Percentiles rank a stretch among this genome's conserved stretches.
These are phyloP conservation scores for Puffinus mauretanicus DNA, from an alignment of 2,113 vertebrate genomes.

Conservation along the genomic window DNA sequence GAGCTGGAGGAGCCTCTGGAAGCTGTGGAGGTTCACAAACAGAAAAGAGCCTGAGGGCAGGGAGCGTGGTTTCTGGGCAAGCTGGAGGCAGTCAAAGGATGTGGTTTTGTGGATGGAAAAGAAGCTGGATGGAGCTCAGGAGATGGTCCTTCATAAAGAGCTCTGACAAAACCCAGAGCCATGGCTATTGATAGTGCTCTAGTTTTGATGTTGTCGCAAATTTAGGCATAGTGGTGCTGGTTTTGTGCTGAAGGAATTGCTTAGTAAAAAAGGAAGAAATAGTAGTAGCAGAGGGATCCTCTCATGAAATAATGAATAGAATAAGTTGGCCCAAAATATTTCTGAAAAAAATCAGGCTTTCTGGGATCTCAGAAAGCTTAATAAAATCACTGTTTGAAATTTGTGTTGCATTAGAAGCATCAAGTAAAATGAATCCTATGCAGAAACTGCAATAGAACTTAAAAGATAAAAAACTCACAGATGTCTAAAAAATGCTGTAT, in stretches of 20 bases:
- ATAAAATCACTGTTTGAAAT: neutral
- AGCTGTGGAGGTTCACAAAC: neutral
- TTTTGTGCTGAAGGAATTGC: neutral
- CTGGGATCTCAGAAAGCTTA: neutral
- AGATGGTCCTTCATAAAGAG: neutral
- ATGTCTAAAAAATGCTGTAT: neutral
- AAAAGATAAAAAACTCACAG: neutral
- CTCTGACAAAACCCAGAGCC: neutral
- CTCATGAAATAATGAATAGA: neutral
- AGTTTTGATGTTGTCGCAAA: neutral
- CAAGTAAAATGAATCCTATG: neutral
- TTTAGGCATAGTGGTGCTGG: neutral
- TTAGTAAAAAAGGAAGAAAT: neutral
- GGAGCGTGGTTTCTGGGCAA: neutral
- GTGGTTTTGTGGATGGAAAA: slow-evolving; percentile 21
- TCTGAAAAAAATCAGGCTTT: neutral
- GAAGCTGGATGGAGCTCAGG: neutral
- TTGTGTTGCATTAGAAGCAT: neutral
- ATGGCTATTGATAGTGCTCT: neutral
- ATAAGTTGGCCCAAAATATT: neutral
- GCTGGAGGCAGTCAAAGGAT: slow-evolving; percentile 7
- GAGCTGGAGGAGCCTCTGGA: neutral
- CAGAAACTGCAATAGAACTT: neutral
- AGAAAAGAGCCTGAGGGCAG: neutral
- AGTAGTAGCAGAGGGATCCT: neutral